Evolutionary conservation across 1,140 invertebrate genomes (phyloP).

Genomic region (Rhopalosiphum padi): DNA sequence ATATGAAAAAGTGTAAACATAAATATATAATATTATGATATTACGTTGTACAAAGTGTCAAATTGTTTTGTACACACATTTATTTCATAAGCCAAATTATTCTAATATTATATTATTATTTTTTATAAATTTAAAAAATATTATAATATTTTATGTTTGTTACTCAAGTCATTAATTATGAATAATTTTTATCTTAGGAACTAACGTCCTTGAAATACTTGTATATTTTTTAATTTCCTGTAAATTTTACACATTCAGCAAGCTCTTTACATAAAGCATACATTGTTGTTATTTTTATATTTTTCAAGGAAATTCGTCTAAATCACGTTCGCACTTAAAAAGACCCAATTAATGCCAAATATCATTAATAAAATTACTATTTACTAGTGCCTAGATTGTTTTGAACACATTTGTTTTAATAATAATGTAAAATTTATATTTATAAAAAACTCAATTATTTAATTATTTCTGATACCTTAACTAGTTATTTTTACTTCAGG

Average conservation of each 20-base stretch:
- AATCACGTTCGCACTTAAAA: not conserved
- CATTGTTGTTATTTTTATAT: slow-evolving; percentile 38
- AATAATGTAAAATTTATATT: not conserved
- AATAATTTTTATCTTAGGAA: not conserved
- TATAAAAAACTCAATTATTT: not conserved
- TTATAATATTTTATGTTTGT: not conserved
- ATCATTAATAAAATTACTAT: not conserved
- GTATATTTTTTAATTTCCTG: slow-evolving; percentile 8
- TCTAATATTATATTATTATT: too few relatives aligned
- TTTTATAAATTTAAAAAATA: not conserved
- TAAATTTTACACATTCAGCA: not conserved
- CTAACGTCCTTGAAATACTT: not conserved
- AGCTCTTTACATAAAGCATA: slow-evolving; percentile 18
- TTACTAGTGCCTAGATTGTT: not conserved
- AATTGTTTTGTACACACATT: too few relatives aligned
- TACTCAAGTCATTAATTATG: not conserved
- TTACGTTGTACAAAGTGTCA: too few relatives aligned
- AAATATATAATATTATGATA: not conserved
- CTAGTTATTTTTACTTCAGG: not conserved
- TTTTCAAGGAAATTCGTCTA: not conserved
- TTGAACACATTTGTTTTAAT: not conserved
- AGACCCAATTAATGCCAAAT: not conserved
- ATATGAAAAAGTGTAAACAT: not conserved
- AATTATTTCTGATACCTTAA: not conserved
- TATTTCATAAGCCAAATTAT: too few relatives aligned